Base-by-base conservation (phyloP, 2,888 invertebrate genomes). In the Parthenolecanium corni region DNA sequence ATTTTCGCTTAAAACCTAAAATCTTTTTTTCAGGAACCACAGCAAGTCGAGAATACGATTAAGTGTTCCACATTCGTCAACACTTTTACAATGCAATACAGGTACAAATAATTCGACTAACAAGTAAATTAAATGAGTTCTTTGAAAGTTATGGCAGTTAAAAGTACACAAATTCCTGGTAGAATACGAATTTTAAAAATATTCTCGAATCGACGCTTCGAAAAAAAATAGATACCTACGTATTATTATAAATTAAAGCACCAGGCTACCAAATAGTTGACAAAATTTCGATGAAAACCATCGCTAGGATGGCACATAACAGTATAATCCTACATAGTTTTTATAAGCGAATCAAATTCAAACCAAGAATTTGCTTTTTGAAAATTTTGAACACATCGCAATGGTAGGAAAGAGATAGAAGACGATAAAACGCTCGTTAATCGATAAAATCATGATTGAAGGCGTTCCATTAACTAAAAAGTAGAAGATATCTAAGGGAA, bases 141-240 rank as follows among this genome's bases (percentile, higher is more conserved):
- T 61, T 61, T 61, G 51, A 61, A 51, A 51, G 36, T 61, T 38
- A 51, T 61, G 61, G 61, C 61, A 61, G 61, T 61, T 20, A 47
- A 12, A 21, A 21, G 38, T 58, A 58, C 47, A 46, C 38, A 24
- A 49, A 58, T 58, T 58, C 38, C 38, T 38, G 49, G 23, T n/a
- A 14, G 21, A 47, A 3, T n/a, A 18, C 5, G 5, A n/a, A 52
- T 11, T 16, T 14, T 11, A 14, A 49, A 12, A 21, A 21, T 21
- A 23, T 18, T 21, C 6, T 21, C 1, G 20, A 20, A 14, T 11
- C 2, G 20, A 16, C 11, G 11, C 12, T 49, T 21, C 4, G 21
- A 49, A 49, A 49, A 21, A 23, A 44, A 18, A 44, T 20, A 16
- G n/a, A 16, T 9, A 18, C n/a, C n/a, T 20, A 44, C 46, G 46